phyloP scores from a whole-genome alignment of 1,140 invertebrate species.

The Tribolium castaneum region DNA sequence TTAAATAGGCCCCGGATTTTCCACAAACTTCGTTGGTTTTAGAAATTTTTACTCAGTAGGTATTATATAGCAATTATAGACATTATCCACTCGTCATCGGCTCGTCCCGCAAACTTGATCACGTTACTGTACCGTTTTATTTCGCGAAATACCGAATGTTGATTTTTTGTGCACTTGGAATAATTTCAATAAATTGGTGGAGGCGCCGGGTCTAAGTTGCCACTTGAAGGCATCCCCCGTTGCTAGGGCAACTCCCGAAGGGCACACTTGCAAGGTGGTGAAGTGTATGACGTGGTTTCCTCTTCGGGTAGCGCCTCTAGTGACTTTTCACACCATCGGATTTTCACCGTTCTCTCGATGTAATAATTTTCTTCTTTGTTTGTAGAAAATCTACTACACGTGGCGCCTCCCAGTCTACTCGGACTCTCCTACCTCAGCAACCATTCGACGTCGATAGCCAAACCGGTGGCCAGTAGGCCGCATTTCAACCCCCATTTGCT shows the following conservation, averaged over 20 bases:
- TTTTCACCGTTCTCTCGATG: neutral
- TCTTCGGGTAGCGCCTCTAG: slow-evolving; percentile 54
- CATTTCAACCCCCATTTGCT: slow-evolving; percentile 66
- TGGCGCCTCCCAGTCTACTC: slow-evolving; percentile 60
- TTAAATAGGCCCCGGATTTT: no score
- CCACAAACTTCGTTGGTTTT: no score
- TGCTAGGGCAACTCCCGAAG: slow-evolving; percentile 30
- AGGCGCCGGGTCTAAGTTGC: neutral
- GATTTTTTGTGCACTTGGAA: no score
- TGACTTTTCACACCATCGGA: slow-evolving; percentile 49
- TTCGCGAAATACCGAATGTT: no score
- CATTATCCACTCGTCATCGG: no score
- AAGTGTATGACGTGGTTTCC: slow-evolving; percentile 59
- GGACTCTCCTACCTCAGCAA: slow-evolving; percentile 60
- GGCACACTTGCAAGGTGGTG: slow-evolving; percentile 53
- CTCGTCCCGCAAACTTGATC: no score
- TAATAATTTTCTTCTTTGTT: slow-evolving; percentile 43
- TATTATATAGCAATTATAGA: no score
- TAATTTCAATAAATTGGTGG: no score
- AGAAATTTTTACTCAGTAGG: no score
- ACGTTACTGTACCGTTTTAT: no score
- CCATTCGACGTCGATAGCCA: slow-evolving; percentile 64
- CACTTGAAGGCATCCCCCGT: slow-evolving; percentile 37
- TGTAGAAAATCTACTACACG: slow-evolving; percentile 61
- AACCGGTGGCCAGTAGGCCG: slow-evolving; percentile 68